These are phyloP conservation scores for Melanotaenia maccullochi DNA, from an alignment of 2,797 vertebrate genomes.

Conservation along the genomic window DNA sequence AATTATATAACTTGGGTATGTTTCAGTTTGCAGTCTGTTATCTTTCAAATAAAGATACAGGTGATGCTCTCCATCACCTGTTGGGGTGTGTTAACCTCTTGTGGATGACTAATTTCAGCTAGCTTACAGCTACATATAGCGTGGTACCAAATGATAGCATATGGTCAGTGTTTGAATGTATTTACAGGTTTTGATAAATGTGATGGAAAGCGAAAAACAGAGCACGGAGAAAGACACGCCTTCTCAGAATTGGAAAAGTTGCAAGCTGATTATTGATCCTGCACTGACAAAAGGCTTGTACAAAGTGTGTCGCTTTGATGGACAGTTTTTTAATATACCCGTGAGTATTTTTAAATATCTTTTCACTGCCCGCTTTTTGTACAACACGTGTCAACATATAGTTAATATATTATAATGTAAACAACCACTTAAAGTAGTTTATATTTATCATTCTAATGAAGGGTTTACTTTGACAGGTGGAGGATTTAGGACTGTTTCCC, in stretches of 20 bases:
- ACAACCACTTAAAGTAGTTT: not conserved
- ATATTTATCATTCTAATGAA: not conserved
- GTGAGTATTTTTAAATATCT: conserved; percentile 77
- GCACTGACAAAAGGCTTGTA: conserved; percentile 90
- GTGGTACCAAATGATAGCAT: conserved; percentile 1
- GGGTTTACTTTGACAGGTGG: conserved; percentile 62
- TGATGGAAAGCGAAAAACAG: conserved; percentile 93
- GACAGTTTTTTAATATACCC: conserved; percentile 90
- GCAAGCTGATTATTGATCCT: conserved; percentile 96
- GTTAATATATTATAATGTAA: not conserved
- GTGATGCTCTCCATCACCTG: conserved; percentile 81
- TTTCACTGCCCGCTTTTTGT: not conserved
- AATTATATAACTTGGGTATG: accelerated
- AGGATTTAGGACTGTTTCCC: conserved; percentile 91
- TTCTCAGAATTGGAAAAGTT: conserved; percentile 92
- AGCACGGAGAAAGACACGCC: conserved; percentile 84
- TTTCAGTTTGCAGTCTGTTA: not conserved
- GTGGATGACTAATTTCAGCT: conserved; percentile 21
- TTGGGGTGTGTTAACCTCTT: conserved; percentile 72
- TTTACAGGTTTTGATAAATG: conserved; percentile 92
- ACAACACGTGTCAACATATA: not conserved
- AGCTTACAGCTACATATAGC: conserved; percentile 16
- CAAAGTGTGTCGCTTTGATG: conserved; percentile 96
- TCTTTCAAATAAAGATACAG: conserved; percentile 45
- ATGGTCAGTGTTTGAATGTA: not conserved